phyloP scores from a whole-genome alignment of 2,888 invertebrate species.

The Apamea sordens region DNA sequence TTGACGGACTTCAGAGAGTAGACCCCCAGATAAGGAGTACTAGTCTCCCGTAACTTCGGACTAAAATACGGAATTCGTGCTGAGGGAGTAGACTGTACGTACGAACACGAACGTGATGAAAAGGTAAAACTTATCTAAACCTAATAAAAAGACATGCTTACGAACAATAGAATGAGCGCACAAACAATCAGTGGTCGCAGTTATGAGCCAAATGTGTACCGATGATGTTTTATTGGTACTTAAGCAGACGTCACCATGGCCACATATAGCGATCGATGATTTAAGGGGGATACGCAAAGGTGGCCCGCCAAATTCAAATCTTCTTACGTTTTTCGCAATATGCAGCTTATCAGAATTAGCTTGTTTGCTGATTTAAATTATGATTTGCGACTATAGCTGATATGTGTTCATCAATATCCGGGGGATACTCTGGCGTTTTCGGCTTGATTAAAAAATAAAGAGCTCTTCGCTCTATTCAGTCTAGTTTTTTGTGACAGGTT shows the following conservation, averaged over 20 bases:
- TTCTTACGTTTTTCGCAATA: background rate
- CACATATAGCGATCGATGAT: background rate
- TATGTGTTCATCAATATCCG: too few species aligned
- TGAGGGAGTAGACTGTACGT: background rate
- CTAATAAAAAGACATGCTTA: conserved; percentile 45
- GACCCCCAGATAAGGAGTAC: background rate
- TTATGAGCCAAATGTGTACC: conserved; percentile 52
- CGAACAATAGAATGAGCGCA: conserved; percentile 43
- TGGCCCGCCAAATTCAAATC: background rate
- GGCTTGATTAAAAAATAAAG: too few species aligned
- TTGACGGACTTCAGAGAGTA: too few species aligned
- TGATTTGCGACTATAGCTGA: too few species aligned
- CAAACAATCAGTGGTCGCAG: conserved; percentile 43
- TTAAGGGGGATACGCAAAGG: background rate
- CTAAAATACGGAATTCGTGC: background rate
- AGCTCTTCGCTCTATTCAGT: too few species aligned
- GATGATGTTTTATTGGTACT: conserved; percentile 55
- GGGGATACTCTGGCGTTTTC: too few species aligned
- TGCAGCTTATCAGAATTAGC: background rate
- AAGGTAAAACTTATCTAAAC: conserved; percentile 26
- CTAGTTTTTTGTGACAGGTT: too few species aligned
- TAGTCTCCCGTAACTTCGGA: background rate
- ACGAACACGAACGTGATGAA: conserved; percentile 19
- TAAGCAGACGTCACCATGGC: conserved; percentile 43
- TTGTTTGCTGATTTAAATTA: too few species aligned